Evolutionary conservation across 1,140 invertebrate genomes (phyloP), one percentile per base, ranked within the genome.

Genomic region (Trichonephila inaurata): DNA sequence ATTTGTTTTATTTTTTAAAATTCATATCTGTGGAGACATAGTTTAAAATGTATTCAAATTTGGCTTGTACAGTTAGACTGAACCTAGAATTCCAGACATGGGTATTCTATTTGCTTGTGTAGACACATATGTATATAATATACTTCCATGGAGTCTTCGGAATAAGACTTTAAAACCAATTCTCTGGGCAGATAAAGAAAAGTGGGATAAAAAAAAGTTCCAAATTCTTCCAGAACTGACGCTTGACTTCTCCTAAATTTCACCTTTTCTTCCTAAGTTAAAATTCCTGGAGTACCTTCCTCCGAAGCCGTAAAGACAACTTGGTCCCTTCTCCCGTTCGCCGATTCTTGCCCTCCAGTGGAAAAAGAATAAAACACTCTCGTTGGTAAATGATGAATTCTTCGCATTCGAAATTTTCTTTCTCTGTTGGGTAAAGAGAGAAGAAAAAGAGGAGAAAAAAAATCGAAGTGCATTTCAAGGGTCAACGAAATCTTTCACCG

Each of bases 391-490:
- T 87, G 85, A 87, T 87, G 85, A 64, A 87, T 87, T 87, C 61
- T 64, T 64, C 58, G 85, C 85, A 62, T 85, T 85, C 82, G 82
- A 85, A 85, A 58, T 85, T 85, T 60, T 87, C 61, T 40, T 60
- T 62, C 19, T 58, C 16, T 28, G 72, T 33, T 12, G 33, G 12
- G 24, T 18, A 77, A 33, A 77, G 28, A 77, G 28, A 40, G 28
- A 77, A 72, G 18, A 40, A 77, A 40, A 18, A 77, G 14, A 44
- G 64, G 6, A 28, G 21, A 60, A 62, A 87, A 62, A 40, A 77
- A 28, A 87, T 87, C 85, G 85, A 87, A 87, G 60, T 60, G 85
- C 60, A 87, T 87, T 87, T 87, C 85, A 87, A 64, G 85, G 85
- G 85, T 87, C 85, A 87, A 64, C 24, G 85, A 87, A 87, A 87